These are phyloP conservation scores for Hemicrepidius hirtus DNA, from an alignment of 2,888 invertebrate species.

Conservation along the genomic window DNA sequence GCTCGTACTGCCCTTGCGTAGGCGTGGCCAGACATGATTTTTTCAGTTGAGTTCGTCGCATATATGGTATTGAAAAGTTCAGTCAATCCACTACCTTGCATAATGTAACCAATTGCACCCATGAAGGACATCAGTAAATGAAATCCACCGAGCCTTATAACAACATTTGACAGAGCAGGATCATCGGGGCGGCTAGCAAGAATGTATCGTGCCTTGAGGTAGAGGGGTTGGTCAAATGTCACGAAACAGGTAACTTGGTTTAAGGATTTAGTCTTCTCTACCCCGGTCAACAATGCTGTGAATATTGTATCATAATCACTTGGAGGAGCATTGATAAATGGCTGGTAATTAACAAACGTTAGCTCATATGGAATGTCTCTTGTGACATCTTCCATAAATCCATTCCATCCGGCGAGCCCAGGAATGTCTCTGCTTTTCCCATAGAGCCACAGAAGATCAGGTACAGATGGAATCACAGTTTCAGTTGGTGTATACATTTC, in stretches of 20 bases:
- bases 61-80: neutral
- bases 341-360: neutral
- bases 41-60: neutral
- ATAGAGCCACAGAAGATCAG: neutral
- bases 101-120: constrained; percentile 4
- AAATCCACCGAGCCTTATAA: neutral
- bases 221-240: constrained; percentile 9
- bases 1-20: neutral
- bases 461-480: neutral
- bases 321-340: constrained; percentile 13
- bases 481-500: no score
- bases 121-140: constrained; percentile 9
- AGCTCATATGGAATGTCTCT: neutral
- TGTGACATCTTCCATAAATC: neutral
- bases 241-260: no score
- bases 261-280: no score
- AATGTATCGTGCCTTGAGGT: neutral
- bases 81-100: constrained; percentile 4
- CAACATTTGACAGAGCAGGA: neutral
- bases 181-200: neutral
- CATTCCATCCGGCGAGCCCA: constrained; percentile 2
- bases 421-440: neutral
- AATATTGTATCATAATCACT: neutral
- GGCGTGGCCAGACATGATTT: constrained; percentile 1
- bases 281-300: no score